Base-by-base conservation (phyloP, 1,140 invertebrate genomes). In the Platyura marginata region DNA sequence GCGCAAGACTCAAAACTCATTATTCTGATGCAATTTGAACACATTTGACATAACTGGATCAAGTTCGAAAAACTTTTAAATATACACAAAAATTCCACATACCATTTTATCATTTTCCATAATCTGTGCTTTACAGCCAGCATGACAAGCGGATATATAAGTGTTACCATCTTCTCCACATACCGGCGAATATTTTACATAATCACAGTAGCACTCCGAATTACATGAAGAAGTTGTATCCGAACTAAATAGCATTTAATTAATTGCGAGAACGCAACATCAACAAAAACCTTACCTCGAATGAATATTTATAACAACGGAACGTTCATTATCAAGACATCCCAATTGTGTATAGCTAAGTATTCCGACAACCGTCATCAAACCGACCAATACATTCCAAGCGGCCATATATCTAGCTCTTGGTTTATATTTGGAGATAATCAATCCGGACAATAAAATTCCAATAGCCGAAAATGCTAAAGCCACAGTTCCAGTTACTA, bases 301-400 rank as follows among this genome's bases (percentile, higher is more conserved):
- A 36, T 16, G 34, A 36, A 61, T 55, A n/a, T n/a, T n/a, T n/a
- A n/a, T n/a, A n/a, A n/a, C n/a, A n/a, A n/a, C n/a, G 3, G 59
- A 59, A 20, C 54, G 54, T 36, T 61, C 58, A 41, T 61, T 61
- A 1, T 68, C 69, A 1, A 69, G 62, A 52, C 81, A 85, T 1
- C 79, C 77, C 1, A 84, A 59, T 49, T 78, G 79, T 2, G 77
- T 73, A 45, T 78, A 81, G 1, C 68, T 64, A 18, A 79, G 60
- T 46, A 81, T 72, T 3, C 74, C 75, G 21, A 70, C 47, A 2
- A 79, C 67, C 9, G 74, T 74, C 37, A 79, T 57, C 1, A 71
- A 59, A 22, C 77, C 79, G 8, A 78, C 69, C 40, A 79, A 62
- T 2, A 82, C 72, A 54, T 83, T 83, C 77, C 79, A 84, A 1